Base-by-base conservation (phyloP, 1,140 invertebrate species). In the Heliconius hermathena region DNA sequence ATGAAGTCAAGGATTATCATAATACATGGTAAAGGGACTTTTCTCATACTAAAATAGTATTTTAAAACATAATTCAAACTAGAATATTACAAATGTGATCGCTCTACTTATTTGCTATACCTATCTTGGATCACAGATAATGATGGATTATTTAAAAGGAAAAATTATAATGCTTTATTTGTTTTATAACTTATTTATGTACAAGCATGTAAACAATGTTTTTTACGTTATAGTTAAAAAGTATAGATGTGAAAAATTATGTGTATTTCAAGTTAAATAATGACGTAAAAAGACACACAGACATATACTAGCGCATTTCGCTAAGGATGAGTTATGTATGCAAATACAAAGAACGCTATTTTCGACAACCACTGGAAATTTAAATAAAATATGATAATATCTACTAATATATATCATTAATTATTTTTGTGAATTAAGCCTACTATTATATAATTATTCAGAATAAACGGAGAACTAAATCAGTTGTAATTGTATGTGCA, bases 1-100 rank as follows among this genome's bases (percentile, higher is more conserved):
- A 75, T 46, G 78, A 60, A 80, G 52, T 76, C 22, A 66, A 57
- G 71, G 79, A 77, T 80, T 80, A 76, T 73, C 78, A 60, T 72
- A 72, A 76, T 41, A 71, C 22, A 54, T n/a, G 52, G 49, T 57
- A 66, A 26, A 29, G 57, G 26, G 60, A 8, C 60, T 6, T 26
- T 66, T 26, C 20, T n/a, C 3, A 26, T 66, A 66, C 26, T 29
- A 66, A n/a, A 66, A 66, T 66, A 66, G 11, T 66, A 66, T 54
- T n/a, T 49, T 20, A 18, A 26, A 66, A 11, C 13, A 66, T 66
- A 66, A 29, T 66, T 66, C 22, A 66, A 29, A 66, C 54, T 57
- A 52, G 49, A 57, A 22, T 26, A 66, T 29, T 57, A 57, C 54
- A 22, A 29, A 29, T 66, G 9, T 13, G 60, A 66, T 29, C 60